Conservation (phyloP, 2,113 vertebrate species). For the Zapornia atra region DNA sequence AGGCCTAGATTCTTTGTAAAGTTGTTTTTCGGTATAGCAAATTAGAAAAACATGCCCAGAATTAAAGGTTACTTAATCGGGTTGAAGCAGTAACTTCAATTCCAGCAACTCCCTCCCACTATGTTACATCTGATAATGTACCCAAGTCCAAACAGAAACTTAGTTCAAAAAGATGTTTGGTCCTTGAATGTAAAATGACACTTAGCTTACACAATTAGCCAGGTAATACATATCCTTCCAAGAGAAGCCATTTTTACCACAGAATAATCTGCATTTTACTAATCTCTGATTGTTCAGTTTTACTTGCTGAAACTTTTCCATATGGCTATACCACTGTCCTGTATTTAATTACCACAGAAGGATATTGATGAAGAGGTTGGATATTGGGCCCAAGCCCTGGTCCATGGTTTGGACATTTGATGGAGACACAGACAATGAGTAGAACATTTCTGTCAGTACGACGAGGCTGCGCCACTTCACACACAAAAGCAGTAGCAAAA, state of each 20-base stretch:
- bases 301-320: slow-evolving; percentile 59
- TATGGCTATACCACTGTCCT: slow-evolving; percentile 49
- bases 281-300: slow-evolving; percentile 43
- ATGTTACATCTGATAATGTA: slow-evolving; percentile 73
- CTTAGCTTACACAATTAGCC: slow-evolving; percentile 60
- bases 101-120: slow-evolving; percentile 65
- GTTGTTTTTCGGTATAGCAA: slow-evolving; percentile 73
- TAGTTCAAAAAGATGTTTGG: slow-evolving; percentile 74
- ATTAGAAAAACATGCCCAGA: slow-evolving; percentile 78
- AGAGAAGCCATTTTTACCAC: slow-evolving; percentile 49
- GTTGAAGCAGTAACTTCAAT: slow-evolving; percentile 65
- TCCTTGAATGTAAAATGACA: slow-evolving; percentile 69
- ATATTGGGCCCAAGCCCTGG: not conserved
- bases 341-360: slow-evolving; percentile 56
- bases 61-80: slow-evolving; percentile 74
- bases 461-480: not conserved
- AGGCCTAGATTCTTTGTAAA: slow-evolving; percentile 60
- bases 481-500: not conserved
- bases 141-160: slow-evolving; percentile 74
- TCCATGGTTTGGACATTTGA: slow-evolving; percentile 26
- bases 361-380: slow-evolving; percentile 53
- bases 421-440: not conserved
- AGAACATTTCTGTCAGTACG: not conserved
- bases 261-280: slow-evolving; percentile 40
- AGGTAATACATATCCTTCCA: slow-evolving; percentile 61